Conservation (phyloP, 2,797 vertebrate genomes). For the Schizopygopsis pylzovi region DNA sequence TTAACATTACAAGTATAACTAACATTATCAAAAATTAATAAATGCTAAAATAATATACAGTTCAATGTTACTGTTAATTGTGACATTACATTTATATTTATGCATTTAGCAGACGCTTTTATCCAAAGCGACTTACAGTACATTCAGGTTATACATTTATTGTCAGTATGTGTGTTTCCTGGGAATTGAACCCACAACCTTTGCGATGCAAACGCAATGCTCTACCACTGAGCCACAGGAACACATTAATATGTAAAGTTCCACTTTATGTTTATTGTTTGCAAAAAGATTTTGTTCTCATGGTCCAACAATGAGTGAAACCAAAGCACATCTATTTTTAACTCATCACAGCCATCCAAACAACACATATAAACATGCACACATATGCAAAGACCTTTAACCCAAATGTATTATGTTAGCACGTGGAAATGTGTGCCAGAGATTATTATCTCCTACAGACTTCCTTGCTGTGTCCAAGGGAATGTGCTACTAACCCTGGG, state of each 20-base stretch:
- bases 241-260: background rate
- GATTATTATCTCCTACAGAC: background rate
- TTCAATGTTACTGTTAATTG: background rate
- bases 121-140: no score
- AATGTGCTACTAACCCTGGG: background rate
- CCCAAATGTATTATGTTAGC: background rate
- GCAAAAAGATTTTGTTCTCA: background rate
- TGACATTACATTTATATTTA: no score
- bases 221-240: no score
- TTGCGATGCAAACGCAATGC: no score
- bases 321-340: background rate
- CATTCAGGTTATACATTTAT: no score
- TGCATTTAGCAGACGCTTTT: no score
- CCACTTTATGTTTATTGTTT: background rate
- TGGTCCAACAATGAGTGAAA: background rate
- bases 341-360: conserved; percentile 9
- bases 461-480: background rate
- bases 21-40: background rate
- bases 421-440: conserved; percentile 8
- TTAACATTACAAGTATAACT: background rate
- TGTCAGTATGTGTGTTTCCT: no score
- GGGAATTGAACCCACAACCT: no score
- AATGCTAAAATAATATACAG: background rate
- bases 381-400: conserved; percentile 1
- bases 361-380: background rate